Conservation (phyloP, 2,888 invertebrate genomes). For the Diadegma fenestrale region DNA sequence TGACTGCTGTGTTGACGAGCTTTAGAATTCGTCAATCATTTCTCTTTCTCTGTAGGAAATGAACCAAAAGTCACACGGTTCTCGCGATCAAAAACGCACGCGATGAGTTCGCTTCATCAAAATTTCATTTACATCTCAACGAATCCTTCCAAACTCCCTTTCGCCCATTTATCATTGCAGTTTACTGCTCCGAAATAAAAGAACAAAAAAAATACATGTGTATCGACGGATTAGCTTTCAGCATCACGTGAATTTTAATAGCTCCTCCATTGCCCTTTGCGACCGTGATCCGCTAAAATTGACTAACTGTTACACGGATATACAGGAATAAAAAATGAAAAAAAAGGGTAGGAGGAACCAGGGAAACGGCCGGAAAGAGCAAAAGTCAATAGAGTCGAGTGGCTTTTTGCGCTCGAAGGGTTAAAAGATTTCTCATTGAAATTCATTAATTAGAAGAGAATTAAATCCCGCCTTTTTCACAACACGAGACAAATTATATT, state of each 20-base stretch:
- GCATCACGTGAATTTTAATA: slow-evolving; percentile 13
- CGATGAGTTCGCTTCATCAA: background rate
- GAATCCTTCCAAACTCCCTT: background rate
- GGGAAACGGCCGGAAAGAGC: background rate
- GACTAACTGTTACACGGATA: slow-evolving; percentile 11
- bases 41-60: background rate
- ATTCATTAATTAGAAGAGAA: slow-evolving; percentile 19
- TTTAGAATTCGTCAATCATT: background rate
- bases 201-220: background rate
- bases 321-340: background rate
- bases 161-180: background rate
- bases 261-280: slow-evolving; percentile 19
- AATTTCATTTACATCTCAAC: background rate
- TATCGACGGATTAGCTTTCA: slow-evolving; percentile 4
- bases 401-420: slow-evolving; percentile 9
- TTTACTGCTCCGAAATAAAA: background rate
- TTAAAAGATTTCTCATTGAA: slow-evolving; percentile 18
- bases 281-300: slow-evolving; percentile 9
- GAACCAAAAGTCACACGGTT: background rate
- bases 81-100: background rate
- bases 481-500: background rate
- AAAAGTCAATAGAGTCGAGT: background rate
- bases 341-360: background rate
- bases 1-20: background rate
- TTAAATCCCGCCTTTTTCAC: background rate